Base-by-base conservation (phyloP, 2,797 vertebrate genomes). In the Acanthis flammea region DNA sequence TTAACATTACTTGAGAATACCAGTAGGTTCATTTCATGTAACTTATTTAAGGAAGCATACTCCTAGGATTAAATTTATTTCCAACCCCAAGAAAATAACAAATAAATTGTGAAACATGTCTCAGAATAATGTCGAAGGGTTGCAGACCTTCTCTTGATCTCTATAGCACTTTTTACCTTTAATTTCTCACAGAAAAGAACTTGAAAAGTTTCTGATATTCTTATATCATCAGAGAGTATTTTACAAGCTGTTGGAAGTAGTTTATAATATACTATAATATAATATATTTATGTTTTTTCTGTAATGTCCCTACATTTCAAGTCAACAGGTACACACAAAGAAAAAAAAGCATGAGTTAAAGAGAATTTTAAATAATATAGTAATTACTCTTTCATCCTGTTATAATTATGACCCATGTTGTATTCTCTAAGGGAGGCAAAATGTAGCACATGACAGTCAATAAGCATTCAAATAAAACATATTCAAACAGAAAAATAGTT, bases 1-100 rank as follows among this genome's bases (percentile, higher is more conserved):
- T 77, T 80, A 50, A 85, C 53, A 71, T 42, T 71, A 12, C 81
- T 63, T 73, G 48, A 96, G 45, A 79, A 92, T 94, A 96, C 66
- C 33, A 51, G 21, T n/a, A 63, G 42, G 44, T 71, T 23, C 3
- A 55, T 47, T 86, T 63, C 30, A 50, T 76, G 48, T 39, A 66
- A 45, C 16, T 79, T 93, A 62, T 42, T 92, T 60, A 87, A 30
- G 81, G 60, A 61, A 75, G 19, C 21, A 44, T 70, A 68, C 33
- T 76, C 50, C 35, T 67, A 88, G 21, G 62, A 81, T 82, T 77
- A 77, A 84, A 96, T 88, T 71, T 45, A 82, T 77, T 93, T 60
- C 21, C 33, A 92, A 48, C 11, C 19, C 53, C 27, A n/a, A 16
- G 82, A 66, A 87, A 42, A 27, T 27, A 79, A 16, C 2, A 65